These are phyloP conservation scores for Corbicula japonica DNA, from an alignment of 2,888 invertebrate species.

Conservation along the genomic window DNA sequence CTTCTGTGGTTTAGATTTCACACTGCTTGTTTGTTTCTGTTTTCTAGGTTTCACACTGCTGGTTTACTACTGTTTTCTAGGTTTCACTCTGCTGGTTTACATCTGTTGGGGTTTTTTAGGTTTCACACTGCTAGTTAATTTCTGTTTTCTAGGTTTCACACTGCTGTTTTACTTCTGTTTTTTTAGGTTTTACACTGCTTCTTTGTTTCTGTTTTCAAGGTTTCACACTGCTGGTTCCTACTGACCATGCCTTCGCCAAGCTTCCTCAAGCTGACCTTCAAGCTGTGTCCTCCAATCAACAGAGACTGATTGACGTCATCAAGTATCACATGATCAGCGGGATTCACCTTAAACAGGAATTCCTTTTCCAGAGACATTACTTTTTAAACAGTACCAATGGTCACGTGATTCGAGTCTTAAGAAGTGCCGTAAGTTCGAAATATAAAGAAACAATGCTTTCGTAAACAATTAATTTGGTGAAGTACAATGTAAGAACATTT, in stretches of 20 bases:
- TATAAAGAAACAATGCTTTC: too few relatives aligned
- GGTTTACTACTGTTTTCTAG: too few relatives aligned
- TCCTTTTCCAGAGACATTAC: conserved; percentile 61
- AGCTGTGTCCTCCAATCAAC: conserved; percentile 53
- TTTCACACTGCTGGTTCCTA: conserved; percentile 75
- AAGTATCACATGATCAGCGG: conserved; percentile 73
- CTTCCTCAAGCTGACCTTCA: conserved; percentile 61
- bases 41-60: too few relatives aligned
- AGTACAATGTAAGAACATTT: background rate
- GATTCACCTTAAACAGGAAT: conserved; percentile 56
- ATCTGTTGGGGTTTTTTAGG: too few relatives aligned
- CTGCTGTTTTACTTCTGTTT: too few relatives aligned
- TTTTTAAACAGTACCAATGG: conserved; percentile 72
- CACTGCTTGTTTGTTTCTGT: too few relatives aligned
- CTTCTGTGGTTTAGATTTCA: too few relatives aligned
- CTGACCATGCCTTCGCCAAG: conserved; percentile 71
- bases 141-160: too few relatives aligned
- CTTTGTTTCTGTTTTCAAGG: too few relatives aligned
- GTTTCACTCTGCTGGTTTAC: too few relatives aligned
- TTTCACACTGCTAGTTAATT: too few relatives aligned
- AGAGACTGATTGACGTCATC: conserved; percentile 61
- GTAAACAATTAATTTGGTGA: background rate
- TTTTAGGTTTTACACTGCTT: too few relatives aligned
- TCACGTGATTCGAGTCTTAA: conserved; percentile 71
- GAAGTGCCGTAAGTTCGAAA: conserved; percentile 47